Evolutionary conservation across 2,888 invertebrate genomes (phyloP), one percentile per base, ranked within the genome.

Genomic region (Lucinisca nassula): DNA sequence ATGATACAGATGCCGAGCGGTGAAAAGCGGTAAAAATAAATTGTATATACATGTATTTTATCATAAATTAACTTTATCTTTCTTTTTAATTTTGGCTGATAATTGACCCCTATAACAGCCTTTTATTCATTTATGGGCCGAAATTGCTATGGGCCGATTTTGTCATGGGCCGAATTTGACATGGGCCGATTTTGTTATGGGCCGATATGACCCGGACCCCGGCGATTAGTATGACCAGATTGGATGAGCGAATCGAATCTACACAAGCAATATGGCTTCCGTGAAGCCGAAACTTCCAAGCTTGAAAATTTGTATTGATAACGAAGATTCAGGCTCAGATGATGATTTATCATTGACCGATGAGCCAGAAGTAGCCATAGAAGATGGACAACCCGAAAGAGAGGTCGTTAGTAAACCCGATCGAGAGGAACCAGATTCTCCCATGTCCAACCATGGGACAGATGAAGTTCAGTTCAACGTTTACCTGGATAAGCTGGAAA

Each of bases 291-390:
- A 92, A 79, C 87, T 95, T 14, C 94, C 95, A 27, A 95, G 95
- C 84, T 90, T 95, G 49, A 95, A 95, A 89, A 95, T 95, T 81
- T 94, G 94, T 86, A 93, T 95, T 35, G 95, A 95, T 79, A 95
- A 95, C 80, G 93, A 93, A 40, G 93, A 92, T 38, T 93, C 93
- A 45, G 91, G 87, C 12, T 91, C 90, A 17, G 84, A 91, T 73
- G 90, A 92, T 49, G 90, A 90, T n/a, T 77, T 90, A 49, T 89
- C 87, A 17, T 55, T 90, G 14, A 87, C 88, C 10, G 93, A 89
- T 21, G 88, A 91, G 10, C 79, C 90, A 58, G 88, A 92, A 55
- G 78, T 86, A 30, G 84, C 79, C 72, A 82, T 85, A 10, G 92
- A 92, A 83, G 88, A 91, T 61, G 89, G 83, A n/a, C 82, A 85